A percentile compares a stretch with the other conserved stretches of the same genome.
phyloP scores from a whole-genome alignment of 64 coral and sea anemone species.

The Montipora efflorescens region DNA sequence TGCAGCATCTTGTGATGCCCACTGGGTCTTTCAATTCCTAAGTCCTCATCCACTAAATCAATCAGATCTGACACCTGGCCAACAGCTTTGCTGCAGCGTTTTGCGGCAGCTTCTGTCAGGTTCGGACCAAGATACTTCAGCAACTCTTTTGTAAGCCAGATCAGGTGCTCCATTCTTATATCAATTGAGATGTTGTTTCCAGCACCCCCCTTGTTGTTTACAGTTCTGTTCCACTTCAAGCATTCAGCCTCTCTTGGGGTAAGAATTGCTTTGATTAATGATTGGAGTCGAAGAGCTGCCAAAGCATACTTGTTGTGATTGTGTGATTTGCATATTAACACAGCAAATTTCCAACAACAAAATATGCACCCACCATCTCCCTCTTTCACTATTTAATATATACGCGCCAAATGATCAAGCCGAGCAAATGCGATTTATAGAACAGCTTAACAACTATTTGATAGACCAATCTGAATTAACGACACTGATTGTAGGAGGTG shows the following conservation, averaged over 20 bases:
- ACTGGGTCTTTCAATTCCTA: neutral
- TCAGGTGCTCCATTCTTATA: conserved; percentile 58
- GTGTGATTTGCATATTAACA: conserved; percentile 45
- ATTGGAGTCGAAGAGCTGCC: conserved; percentile 7
- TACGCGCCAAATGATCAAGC: too few species aligned
- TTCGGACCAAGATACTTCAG: conserved; percentile 47
- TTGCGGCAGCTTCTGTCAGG: neutral
- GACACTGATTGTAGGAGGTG: too few species aligned
- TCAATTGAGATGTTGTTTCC: conserved; percentile 65
- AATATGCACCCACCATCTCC: conserved; percentile 60
- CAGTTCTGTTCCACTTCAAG: conserved; percentile 66
- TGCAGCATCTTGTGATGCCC: neutral
- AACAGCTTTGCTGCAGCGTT: conserved; percentile 12
- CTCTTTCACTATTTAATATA: conserved; percentile 15
- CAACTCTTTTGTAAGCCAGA: conserved; percentile 23
- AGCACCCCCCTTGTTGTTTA: conserved; percentile 62
- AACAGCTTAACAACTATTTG: too few species aligned
- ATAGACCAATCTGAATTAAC: too few species aligned
- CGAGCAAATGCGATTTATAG: too few species aligned
- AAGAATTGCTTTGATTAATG: neutral
- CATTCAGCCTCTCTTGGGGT: conserved; percentile 52
- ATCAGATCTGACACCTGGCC: neutral
- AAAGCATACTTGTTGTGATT: conserved; percentile 71
- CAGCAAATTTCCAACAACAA: conserved; percentile 71
- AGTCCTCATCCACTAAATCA: neutral